These are phyloP conservation scores for Acleris literana DNA, from an alignment of 2,888 invertebrate genomes.

Conservation along the genomic window DNA sequence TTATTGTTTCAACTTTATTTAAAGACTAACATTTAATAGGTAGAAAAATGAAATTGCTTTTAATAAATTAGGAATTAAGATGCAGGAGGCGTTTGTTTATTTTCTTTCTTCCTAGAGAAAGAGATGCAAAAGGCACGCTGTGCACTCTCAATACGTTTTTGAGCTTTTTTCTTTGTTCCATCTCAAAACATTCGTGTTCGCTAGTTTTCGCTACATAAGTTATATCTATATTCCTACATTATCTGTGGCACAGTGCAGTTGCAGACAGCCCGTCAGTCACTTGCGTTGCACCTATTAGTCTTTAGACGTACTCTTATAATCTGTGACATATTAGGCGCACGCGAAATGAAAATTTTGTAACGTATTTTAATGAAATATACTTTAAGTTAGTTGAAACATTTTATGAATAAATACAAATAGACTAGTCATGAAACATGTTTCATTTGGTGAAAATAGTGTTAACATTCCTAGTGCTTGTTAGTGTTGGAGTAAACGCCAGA, in stretches of 20 bases:
- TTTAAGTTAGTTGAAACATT: slow-evolving; percentile 9
- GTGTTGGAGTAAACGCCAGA: slow-evolving; percentile 60
- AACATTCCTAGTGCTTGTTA: slow-evolving; percentile 50
- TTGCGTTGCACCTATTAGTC: background rate
- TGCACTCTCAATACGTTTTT: no score
- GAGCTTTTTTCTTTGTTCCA: no score
- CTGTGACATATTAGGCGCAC: slow-evolving; percentile 2
- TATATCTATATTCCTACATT: no score
- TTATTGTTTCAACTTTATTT: no score
- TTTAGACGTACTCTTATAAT: background rate
- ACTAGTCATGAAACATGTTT: slow-evolving; percentile 44
- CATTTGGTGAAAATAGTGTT: slow-evolving; percentile 49
- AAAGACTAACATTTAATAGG: no score
- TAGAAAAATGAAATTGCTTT: no score
- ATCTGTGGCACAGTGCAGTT: slow-evolving; percentile 1
- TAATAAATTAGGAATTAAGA: no score
- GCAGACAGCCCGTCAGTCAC: slow-evolving; percentile 5
- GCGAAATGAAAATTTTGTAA: slow-evolving; percentile 14
- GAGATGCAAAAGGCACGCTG: no score
- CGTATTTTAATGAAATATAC: slow-evolving; percentile 6
- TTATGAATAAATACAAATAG: slow-evolving; percentile 9
- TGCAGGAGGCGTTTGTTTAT: no score
- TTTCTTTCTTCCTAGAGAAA: no score
- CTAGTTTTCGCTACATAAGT: no score
- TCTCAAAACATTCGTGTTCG: no score